These are phyloP conservation scores for Nephrocerus scutellatus DNA, from an alignment of 2,888 invertebrate genomes.

Conservation along the genomic window DNA sequence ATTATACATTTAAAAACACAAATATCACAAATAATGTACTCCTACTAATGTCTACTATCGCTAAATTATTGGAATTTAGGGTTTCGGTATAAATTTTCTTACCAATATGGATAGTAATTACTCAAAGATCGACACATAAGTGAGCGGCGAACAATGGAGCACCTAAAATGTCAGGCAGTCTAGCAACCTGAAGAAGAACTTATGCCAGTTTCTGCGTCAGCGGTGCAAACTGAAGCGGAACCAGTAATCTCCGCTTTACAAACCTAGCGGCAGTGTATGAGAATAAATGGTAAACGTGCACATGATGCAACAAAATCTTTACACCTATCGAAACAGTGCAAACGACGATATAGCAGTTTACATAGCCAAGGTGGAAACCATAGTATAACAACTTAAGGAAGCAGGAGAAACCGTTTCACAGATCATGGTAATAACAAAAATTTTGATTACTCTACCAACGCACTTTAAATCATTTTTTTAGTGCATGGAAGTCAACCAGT, in stretches of 20 bases:
- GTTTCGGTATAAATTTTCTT: no score
- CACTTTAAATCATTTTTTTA: slow-evolving; percentile 13
- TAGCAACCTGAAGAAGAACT: slow-evolving; percentile 4
- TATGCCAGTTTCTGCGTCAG: no score
- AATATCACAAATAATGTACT: no score
- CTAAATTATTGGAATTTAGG: no score
- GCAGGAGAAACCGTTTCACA: slow-evolving; percentile 16
- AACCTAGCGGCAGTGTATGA: slow-evolving; percentile 11
- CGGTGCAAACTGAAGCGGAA: background rate
- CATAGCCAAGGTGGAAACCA: slow-evolving; percentile 13
- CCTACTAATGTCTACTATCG: no score
- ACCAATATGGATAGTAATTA: background rate
- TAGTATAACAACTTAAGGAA: slow-evolving; percentile 14
- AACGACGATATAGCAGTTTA: slow-evolving; percentile 16
- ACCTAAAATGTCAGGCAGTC: slow-evolving; percentile 10
- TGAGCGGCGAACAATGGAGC: slow-evolving; percentile 2
- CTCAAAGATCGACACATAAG: slow-evolving; percentile 2
- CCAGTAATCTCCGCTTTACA: background rate
- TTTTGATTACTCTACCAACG: slow-evolving; percentile 7
- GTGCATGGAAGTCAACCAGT: slow-evolving; percentile 14
- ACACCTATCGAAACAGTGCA: slow-evolving; percentile 13
- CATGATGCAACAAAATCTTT: slow-evolving; percentile 22
- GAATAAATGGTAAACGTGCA: slow-evolving; percentile 8
- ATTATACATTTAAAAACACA: no score
- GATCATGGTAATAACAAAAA: slow-evolving; percentile 9